Conservation (phyloP, 2,797 vertebrate species). For the Cheirogaleus major region DNA sequence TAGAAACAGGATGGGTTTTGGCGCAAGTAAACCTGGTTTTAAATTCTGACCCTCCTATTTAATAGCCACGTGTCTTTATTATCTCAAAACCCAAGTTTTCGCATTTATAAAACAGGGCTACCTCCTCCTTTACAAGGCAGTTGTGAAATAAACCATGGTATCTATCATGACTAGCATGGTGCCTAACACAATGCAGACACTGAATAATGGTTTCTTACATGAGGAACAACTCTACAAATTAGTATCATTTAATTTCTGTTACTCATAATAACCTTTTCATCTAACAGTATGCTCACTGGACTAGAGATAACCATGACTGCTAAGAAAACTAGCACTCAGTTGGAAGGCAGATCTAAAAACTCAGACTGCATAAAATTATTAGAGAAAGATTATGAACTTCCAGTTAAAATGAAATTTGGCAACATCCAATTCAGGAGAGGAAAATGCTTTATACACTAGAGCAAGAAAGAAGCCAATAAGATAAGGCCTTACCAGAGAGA, state of each 20-base stretch:
- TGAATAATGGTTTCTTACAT: not conserved
- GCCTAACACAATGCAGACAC: not conserved
- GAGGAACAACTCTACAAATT: not conserved
- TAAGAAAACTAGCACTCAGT: not conserved
- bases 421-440: not conserved
- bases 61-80: not conserved
- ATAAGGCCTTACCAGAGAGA: slow-evolving; percentile 5
- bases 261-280: slow-evolving; percentile 24
- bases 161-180: not conserved
- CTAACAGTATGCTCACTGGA: not conserved
- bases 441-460: not conserved
- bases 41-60: slow-evolving; percentile 15
- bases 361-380: not conserved
- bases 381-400: slow-evolving; percentile 33
- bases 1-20: not conserved
- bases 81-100: not conserved
- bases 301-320: not conserved
- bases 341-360: slow-evolving; percentile 26
- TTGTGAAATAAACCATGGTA: not conserved
- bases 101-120: not conserved
- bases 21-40: not conserved
- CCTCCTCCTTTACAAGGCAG: not conserved
- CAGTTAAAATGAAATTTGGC: slow-evolving; percentile 45
- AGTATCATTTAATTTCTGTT: not conserved
- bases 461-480: not conserved